These are phyloP conservation scores for Cistogaster globosa DNA, from an alignment of 2,888 invertebrate species.

Conservation along the genomic window DNA sequence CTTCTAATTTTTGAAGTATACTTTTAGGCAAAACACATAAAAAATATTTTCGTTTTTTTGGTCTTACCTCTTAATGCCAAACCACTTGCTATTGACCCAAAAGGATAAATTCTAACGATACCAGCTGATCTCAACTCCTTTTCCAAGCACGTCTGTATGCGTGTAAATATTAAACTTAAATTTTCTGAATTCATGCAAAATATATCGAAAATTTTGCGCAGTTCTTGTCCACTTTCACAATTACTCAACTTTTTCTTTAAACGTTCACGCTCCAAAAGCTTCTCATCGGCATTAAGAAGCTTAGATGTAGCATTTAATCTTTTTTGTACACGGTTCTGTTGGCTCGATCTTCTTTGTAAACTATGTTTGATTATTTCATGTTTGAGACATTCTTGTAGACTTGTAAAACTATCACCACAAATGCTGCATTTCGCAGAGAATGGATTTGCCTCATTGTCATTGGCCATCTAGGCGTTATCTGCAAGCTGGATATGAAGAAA, in stretches of 20 bases:
- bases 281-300: conserved; percentile 72
- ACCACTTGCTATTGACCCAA: conserved; percentile 90
- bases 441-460: neutral
- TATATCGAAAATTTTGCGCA: conserved; percentile 74
- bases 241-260: conserved; percentile 70
- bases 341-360: conserved; percentile 52
- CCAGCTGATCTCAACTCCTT: conserved; percentile 78
- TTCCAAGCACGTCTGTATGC: conserved; percentile 75
- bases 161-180: conserved; percentile 73
- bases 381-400: conserved; percentile 76
- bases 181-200: conserved; percentile 73
- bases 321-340: conserved; percentile 70
- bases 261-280: conserved; percentile 70
- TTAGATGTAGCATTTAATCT: conserved; percentile 70
- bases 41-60: neutral
- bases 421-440: conserved; percentile 74
- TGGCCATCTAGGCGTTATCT: conserved; percentile 43
- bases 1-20: conserved; percentile 16
- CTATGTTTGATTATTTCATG: conserved; percentile 78
- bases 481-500: neutral
- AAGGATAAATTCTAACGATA: conserved; percentile 83
- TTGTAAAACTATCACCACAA: conserved; percentile 74
- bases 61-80: conserved; percentile 85
- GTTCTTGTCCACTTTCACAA: conserved; percentile 71
- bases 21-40: conserved; percentile 9